Base-by-base conservation (phyloP, 1,140 invertebrate species). In the Stratiolaelaps scimitus region DNA sequence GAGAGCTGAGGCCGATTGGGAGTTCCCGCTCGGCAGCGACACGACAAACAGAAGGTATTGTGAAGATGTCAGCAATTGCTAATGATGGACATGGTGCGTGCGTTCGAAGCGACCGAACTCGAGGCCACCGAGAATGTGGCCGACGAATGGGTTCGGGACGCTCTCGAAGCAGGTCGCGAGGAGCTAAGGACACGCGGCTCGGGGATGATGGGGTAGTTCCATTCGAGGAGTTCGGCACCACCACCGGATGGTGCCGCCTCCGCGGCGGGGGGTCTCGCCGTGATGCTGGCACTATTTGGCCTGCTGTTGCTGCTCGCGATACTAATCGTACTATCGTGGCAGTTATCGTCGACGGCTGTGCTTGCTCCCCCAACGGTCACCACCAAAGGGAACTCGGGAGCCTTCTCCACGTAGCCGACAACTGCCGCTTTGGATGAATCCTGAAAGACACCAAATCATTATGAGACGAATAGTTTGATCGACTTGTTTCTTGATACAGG, bases 81-180 rank as follows among this genome's bases (percentile, higher is more conserved):
- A 29, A 60, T 60, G 17, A 60, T 60, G 13, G 53, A 60, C 53
- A 60, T 60, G 26, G 53, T 60, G 17, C 53, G 53, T 17, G 53
- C 53, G 10, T 60, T 60, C 4, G 53, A 60, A 34, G 53, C 53
- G 20, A 29, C 34, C 10, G 53, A 60, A 23, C 53, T 60, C 13
- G 53, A 60, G 26, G 53, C 53, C 26, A 60, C 53, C 2, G 53
- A 60, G 10, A 60, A 60, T 2, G 53, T 60, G 2, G 53, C 53
- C 23, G 53, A 60, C 17, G 26, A 34, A 10, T 40, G 34, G 10
- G 34, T 10, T 40, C 34, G 34, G 4, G 34, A 40, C 15, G 53
- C 53, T 60, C 53, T n/a, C 17, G 53, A 60, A 15, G 23, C 26
- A 15, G 53, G 53, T 5, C 53, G 53, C 15, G 53, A 60, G 4